Base-by-base conservation (phyloP, 1,140 invertebrate genomes). In the Pseudomyrmex dendroicus region DNA sequence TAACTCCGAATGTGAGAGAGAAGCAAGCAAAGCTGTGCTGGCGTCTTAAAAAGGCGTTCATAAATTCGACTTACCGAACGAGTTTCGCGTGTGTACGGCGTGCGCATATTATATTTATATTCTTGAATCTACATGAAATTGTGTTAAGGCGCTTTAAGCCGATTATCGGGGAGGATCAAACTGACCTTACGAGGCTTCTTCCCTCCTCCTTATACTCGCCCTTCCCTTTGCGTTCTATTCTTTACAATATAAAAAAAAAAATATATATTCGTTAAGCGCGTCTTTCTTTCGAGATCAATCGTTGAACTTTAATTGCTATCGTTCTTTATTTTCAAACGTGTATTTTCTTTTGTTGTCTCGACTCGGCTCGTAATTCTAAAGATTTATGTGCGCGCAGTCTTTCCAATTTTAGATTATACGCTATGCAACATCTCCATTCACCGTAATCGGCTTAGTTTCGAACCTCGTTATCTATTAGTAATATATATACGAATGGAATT, bases 11-110 rank as follows among this genome's bases (percentile, higher is more conserved):
- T 67, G n/a, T 35, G 35, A 35, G 35, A 15, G 73, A 35, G 56
- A 80, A 73, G 59, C 83, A 83, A 63, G 57, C 50, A 13, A 64
- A 25, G 70, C 15, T 22, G 20, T 22, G 20, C 17, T 10, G 12
- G 54, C 54, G 46, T 84, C 13, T 52, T n/a, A 73, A 78, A 90
- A 89, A 86, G 85, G 84, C 86, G 85, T 86, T 90, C 91, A 91
- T 93, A 93, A 93, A 93, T 93, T 92, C 90, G 89, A 92, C 92
- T 93, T 93, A 93, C 85, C 84, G 59, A 83, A 76, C 86, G 83
- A 73, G 83, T 78, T 56, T 74, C 20, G 54, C 57, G 25, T 63
- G 74, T 56, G 62, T 84, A 68, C 59, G 62, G 35, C 35, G 35
- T 35, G 35, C 35, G 35, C 35, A 35, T 35, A 35, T 35, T 77